Base-by-base conservation (phyloP, 2,113 vertebrate species). In the Albula goreensis region DNA sequence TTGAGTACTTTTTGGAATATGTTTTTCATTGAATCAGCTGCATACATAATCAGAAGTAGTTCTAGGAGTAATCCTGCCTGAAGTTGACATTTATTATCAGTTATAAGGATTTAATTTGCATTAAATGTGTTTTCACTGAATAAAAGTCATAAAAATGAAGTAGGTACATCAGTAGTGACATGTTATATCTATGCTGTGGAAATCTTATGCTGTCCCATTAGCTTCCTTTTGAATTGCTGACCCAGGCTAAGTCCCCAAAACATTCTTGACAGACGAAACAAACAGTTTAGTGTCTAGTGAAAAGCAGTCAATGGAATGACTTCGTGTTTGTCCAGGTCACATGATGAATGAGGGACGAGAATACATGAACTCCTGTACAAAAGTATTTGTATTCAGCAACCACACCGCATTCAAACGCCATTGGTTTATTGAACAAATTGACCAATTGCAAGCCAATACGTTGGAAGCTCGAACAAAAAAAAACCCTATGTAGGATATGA, bases 401-500 rank as follows among this genome's bases (percentile, higher is more conserved):
- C 31, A 49, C 70, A 79, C 48, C 51, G 5, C 80, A 6, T 53
- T 50, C 51, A 25, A 22, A 6, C n/a, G 9, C 60, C 53, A 60
- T 80, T 80, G 53, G 84, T 3, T 50, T 17, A 79, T 50, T 17
- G 48, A 79, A 6, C 48, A 79, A 3, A 5, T 11, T 3, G 41
- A 41, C 78, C 48, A 80, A 80, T 53, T 5, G 31, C 15, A 10
- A 78, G 11, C 31, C 15, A 15, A 51, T 22, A 22, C 74, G 82
- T 25, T 80, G 48, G 53, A 78, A 41, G 9, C 85, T 83, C 83
- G 52, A 57, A 82, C 25, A 31, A 41, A 83, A 81, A 89, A 63
- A 52, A 66, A 83, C 86, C 83, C 9, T 63, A 41, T 53, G 78
- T 87, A 74, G 87, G 87, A 88, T 70, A 78, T 88, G 81, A 88